Conservation (phyloP, 1,140 invertebrate species). For the Rhynchophorus ferrugineus region DNA sequence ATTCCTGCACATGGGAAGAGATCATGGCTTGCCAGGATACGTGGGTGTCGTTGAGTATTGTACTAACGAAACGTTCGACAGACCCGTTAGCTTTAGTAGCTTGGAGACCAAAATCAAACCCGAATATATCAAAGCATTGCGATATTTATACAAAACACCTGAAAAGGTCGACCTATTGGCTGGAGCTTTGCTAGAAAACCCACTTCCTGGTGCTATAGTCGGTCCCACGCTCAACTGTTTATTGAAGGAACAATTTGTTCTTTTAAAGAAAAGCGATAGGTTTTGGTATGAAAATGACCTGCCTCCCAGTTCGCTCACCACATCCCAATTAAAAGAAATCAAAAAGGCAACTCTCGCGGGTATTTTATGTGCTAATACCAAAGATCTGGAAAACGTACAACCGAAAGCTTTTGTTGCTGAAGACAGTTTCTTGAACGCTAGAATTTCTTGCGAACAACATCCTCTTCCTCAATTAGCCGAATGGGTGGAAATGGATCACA, state of each 20-base stretch:
- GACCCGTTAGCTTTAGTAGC: conserved; percentile 49
- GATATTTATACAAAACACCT: conserved; percentile 62
- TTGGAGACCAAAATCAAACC: conserved; percentile 55
- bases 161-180: conserved; percentile 81
- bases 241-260: conserved; percentile 69
- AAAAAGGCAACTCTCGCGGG: conserved; percentile 74
- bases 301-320: conserved; percentile 74
- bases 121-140: conserved; percentile 50
- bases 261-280: conserved; percentile 72
- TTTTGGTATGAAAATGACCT: conserved; percentile 97
- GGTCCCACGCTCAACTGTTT: conserved; percentile 85
- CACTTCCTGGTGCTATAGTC: conserved; percentile 69
- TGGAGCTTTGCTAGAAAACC: conserved; percentile 76
- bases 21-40: conserved; percentile 88
- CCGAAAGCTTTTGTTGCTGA: conserved; percentile 81
- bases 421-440: conserved; percentile 80
- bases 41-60: conserved; percentile 67
- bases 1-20: conserved; percentile 64
- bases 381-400: conserved; percentile 57
- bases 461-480: conserved; percentile 53
- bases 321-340: conserved; percentile 79
- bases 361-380: conserved; percentile 76
- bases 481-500: conserved; percentile 53
- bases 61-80: conserved; percentile 38
- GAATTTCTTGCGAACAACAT: conserved; percentile 68